phyloP scores from a whole-genome alignment of 2,113 vertebrate genomes.

The Boulengeromyrus knoepffleri region DNA sequence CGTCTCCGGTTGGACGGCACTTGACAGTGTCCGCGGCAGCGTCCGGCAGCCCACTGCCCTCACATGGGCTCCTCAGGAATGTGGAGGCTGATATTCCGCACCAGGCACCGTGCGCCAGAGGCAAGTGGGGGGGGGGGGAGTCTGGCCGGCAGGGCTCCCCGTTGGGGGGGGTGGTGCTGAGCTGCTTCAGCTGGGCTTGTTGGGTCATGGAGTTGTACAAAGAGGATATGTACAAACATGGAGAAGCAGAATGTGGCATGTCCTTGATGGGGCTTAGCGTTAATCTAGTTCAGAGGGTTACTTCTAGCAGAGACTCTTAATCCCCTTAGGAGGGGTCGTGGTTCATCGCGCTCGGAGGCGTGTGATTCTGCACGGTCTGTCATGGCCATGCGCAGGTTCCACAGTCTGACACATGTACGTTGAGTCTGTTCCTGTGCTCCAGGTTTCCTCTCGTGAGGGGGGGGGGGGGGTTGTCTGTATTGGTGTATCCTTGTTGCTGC shows the following conservation, averaged over 20 bases:
- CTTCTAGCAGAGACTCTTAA: background rate
- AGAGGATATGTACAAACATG: background rate
- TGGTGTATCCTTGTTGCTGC: background rate
- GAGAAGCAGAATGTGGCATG: background rate
- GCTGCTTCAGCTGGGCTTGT: background rate
- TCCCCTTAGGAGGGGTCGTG: background rate
- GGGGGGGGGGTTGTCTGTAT: background rate
- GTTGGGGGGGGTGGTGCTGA: background rate
- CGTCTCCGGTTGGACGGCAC: background rate
- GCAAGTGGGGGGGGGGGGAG: slow-evolving; percentile 41
- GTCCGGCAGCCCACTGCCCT: background rate
- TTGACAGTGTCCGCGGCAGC: background rate
- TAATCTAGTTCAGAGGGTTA: background rate
- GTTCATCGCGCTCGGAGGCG: background rate
- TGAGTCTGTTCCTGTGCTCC: background rate
- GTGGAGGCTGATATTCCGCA: slow-evolving; percentile 55
- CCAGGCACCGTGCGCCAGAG: slow-evolving; percentile 49
- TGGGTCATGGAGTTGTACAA: background rate
- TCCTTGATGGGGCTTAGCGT: too few species aligned
- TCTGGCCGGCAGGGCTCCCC: too few species aligned
- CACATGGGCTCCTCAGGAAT: slow-evolving; percentile 35
- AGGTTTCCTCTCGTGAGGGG: background rate
- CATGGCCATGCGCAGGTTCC: background rate
- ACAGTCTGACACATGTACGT: background rate
- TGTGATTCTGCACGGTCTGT: background rate